Evolutionary conservation across 1,140 invertebrate genomes (phyloP).

Genomic region (Nasonia vitripennis): DNA sequence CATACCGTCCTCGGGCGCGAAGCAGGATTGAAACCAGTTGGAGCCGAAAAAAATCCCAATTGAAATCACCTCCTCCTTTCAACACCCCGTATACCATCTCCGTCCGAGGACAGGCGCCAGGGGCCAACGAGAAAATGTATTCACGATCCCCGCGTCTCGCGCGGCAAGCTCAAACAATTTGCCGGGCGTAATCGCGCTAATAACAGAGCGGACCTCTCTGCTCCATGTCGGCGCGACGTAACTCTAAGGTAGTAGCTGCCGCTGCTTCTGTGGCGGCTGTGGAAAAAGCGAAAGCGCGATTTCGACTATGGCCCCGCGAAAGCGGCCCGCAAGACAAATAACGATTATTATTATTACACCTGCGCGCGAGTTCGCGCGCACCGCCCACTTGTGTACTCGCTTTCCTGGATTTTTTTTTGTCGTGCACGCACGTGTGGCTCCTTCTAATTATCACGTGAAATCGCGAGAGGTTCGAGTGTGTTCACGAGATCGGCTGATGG

Average conservation of each 20-base stretch:
- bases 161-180: constrained; percentile 40
- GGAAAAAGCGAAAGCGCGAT: constrained; percentile 56
- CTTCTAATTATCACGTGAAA: neutral
- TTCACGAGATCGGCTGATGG: neutral
- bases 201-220: constrained; percentile 57
- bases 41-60: neutral
- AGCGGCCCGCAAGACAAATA: constrained; percentile 4
- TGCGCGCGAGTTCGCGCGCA: neutral
- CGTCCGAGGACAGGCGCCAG: neutral
- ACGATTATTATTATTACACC: constrained; percentile 34
- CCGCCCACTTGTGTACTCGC: neutral
- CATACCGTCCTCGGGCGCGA: neutral
- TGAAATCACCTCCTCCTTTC: neutral
- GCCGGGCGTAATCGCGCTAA: constrained; percentile 58
- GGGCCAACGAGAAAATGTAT: constrained; percentile 39
- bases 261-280: constrained; percentile 30
- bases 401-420: neutral
- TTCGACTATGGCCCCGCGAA: constrained; percentile 43
- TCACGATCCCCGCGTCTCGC: constrained; percentile 22
- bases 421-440: constrained; percentile 31
- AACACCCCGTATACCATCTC: neutral
- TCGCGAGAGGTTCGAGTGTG: neutral
- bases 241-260: neutral
- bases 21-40: neutral
- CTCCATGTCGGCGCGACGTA: constrained; percentile 30